Evolutionary conservation across 2,113 vertebrate genomes (phyloP).

Genomic region (Dryoscopus gambensis): DNA sequence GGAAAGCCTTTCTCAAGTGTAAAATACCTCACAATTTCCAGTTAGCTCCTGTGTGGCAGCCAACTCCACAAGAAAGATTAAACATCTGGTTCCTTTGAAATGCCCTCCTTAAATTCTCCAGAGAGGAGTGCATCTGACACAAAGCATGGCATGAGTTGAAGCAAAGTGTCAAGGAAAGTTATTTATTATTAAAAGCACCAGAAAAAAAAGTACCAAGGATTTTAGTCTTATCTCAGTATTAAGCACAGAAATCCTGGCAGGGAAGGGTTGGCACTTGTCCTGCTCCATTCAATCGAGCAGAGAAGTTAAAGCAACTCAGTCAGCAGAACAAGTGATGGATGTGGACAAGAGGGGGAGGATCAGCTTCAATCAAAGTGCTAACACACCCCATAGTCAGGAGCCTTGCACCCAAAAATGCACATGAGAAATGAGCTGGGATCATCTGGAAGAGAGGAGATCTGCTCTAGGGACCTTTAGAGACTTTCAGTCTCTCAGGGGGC

Average conservation of each 20-base stretch:
- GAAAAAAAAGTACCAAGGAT: background rate
- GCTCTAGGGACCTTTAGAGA: background rate
- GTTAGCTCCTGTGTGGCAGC: slow-evolving; percentile 36
- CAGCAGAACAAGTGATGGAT: background rate
- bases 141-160: slow-evolving; percentile 8
- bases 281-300: background rate
- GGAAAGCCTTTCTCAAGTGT: background rate
- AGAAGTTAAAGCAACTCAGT: background rate
- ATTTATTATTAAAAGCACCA: background rate
- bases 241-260: background rate
- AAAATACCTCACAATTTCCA: slow-evolving; percentile 33
- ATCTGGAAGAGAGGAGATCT: background rate
- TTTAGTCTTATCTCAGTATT: slow-evolving; percentile 2
- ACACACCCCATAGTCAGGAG: background rate
- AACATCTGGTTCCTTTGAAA: slow-evolving; percentile 46
- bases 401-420: background rate
- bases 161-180: background rate
- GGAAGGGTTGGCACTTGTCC: background rate
- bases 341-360: background rate
- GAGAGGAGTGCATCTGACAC: background rate
- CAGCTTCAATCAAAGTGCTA: background rate
- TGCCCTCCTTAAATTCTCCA: background rate
- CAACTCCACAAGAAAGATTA: slow-evolving; percentile 37
- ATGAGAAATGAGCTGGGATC: background rate
- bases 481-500: background rate